Conservation (phyloP, 2,113 vertebrate genomes). For the Crotophaga sulcirostris region DNA sequence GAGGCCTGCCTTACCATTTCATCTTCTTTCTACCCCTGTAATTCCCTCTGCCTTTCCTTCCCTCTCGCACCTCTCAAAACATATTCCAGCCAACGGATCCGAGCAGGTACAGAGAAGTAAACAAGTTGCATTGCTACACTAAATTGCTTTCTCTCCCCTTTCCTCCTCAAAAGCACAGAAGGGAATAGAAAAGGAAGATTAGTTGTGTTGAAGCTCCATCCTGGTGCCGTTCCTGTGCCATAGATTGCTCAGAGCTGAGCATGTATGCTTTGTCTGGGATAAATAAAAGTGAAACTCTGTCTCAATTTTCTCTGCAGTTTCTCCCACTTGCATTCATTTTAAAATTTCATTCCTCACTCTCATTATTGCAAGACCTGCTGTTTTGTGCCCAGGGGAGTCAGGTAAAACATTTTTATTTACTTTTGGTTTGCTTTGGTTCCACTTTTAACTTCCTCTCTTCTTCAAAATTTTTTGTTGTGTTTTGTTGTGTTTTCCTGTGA, state of each 20-base stretch:
- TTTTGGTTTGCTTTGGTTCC: slow-evolving; percentile 26
- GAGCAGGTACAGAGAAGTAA: slow-evolving; percentile 31
- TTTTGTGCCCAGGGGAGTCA: slow-evolving; percentile 11
- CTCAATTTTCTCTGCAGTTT: slow-evolving; percentile 62
- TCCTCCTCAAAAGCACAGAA: slow-evolving; percentile 44
- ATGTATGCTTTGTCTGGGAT: slow-evolving; percentile 38
- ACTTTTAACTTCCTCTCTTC: not conserved
- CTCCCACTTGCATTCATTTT: slow-evolving; percentile 61
- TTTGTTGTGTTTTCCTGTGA: slow-evolving; percentile 9
- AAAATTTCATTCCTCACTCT: slow-evolving; percentile 60
- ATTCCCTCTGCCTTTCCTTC: not conserved
- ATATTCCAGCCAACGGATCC: not conserved
- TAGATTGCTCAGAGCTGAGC: slow-evolving; percentile 30
- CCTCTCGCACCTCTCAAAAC: not conserved
- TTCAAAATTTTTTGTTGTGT: not conserved
- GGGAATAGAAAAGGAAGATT: slow-evolving; percentile 59
- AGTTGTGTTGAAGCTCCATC: slow-evolving; percentile 36
- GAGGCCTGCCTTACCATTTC: not conserved
- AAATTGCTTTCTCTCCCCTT: slow-evolving; percentile 59
- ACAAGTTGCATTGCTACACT: slow-evolving; percentile 42
- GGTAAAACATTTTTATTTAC: slow-evolving; percentile 60
- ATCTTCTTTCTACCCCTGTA: not conserved
- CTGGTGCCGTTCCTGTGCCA: not conserved
- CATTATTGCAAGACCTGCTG: slow-evolving; percentile 23
- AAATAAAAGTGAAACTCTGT: slow-evolving; percentile 54